Conservation (phyloP, 1,140 invertebrate genomes). For the Aphelenchoides avenae region DNA sequence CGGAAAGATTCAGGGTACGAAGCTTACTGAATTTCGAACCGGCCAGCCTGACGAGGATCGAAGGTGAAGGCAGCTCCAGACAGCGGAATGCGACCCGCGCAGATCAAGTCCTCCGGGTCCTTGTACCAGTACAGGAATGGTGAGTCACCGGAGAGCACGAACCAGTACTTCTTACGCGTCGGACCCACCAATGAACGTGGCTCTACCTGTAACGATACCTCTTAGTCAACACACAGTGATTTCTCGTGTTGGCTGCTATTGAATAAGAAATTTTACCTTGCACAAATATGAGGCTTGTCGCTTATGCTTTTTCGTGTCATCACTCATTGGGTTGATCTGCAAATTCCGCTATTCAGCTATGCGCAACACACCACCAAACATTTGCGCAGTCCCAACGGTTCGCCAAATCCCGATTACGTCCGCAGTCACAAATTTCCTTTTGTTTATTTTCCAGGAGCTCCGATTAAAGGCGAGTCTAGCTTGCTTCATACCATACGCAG, state of each 20-base stretch:
- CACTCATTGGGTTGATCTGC: no score
- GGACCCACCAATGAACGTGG: slow-evolving; percentile 24
- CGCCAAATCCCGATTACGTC: no score
- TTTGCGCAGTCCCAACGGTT: no score
- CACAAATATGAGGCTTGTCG: no score
- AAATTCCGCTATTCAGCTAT: no score
- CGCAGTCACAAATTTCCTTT: no score
- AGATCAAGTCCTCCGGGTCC: slow-evolving; percentile 30
- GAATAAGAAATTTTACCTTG: slow-evolving; percentile 25
- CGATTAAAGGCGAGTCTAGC: no score
- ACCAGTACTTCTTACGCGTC: slow-evolving; percentile 32
- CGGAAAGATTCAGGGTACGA: slow-evolving; percentile 6
- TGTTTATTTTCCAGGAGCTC: no score
- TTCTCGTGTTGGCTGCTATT: no score
- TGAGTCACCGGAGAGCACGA: slow-evolving; percentile 26
- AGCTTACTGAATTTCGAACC: slow-evolving; percentile 39
- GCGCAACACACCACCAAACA: no score
- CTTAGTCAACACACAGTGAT: slow-evolving; percentile 8
- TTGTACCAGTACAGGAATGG: slow-evolving; percentile 38
- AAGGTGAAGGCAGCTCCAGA: slow-evolving; percentile 35
- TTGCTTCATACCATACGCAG: no score
- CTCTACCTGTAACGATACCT: slow-evolving; percentile 21
- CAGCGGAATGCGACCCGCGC: slow-evolving; percentile 31
- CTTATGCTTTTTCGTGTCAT: no score
- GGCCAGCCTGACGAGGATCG: slow-evolving; percentile 30